Evolutionary conservation across 2,797 vertebrate species (phyloP).

Genomic region (Betta splendens): DNA sequence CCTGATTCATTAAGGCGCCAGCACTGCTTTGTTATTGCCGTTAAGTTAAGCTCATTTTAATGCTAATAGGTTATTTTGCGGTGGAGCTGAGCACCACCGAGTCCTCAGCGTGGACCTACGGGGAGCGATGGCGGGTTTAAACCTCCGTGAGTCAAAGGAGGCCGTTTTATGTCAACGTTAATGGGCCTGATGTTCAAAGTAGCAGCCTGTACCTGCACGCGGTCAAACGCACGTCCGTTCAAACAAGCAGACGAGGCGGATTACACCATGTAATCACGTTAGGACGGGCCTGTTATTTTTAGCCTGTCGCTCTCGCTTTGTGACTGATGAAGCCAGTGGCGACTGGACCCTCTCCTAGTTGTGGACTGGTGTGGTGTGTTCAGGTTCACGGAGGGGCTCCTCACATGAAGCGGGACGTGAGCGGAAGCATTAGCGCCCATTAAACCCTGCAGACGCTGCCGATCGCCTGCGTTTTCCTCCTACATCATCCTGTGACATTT

Average conservation of each 20-base stretch:
- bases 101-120: not conserved
- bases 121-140: not conserved
- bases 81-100: too few species aligned
- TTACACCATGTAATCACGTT: conserved; percentile 25
- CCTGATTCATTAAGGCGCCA: not conserved
- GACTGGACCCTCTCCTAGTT: conserved; percentile 32
- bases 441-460: too few species aligned
- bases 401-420: conserved; percentile 1
- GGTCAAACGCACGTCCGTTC: conserved; percentile 22
- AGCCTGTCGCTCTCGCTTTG: conserved; percentile 27
- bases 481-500: not conserved
- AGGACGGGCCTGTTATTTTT: conserved; percentile 22
- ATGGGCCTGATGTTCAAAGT: conserved; percentile 40
- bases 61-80: too few species aligned
- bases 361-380: conserved; percentile 24
- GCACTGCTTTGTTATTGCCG: too few species aligned
- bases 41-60: too few species aligned
- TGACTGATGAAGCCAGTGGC: conserved; percentile 23
- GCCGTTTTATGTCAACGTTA: conserved; percentile 18
- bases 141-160: not conserved
- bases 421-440: not conserved
- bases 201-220: conserved; percentile 9
- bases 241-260: conserved; percentile 21
- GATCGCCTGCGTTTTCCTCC: not conserved
- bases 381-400: conserved; percentile 5